Base-by-base conservation (phyloP, 2,888 invertebrate genomes). In the Ceraclea dissimilis region DNA sequence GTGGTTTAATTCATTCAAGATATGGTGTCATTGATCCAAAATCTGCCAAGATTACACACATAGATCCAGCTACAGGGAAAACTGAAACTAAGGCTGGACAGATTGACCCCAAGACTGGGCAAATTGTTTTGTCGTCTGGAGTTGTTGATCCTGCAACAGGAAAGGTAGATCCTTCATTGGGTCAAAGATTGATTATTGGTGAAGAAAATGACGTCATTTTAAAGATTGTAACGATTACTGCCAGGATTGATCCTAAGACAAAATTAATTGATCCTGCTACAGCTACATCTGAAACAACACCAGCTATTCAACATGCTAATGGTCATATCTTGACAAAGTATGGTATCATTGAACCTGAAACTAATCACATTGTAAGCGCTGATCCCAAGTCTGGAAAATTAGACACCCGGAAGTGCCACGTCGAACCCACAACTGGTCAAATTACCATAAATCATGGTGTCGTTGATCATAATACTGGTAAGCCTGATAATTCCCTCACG, bases 11-110 rank as follows among this genome's bases (percentile, higher is more conserved):
- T 53, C 72, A 72, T 64, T 71, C 73, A 2, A 75, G 82, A 64
- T 82, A 82, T 59, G 83, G 83, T 22, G 67, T 81, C 16, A 81
- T 83, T 61, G 82, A 83, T 66, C 81, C 82, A 0, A 79, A 82
- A 66, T 81, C 76, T 47, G 81, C 81, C 17, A 75, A 76, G 49
- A 77, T 78, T 52, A 70, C 70, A 59, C 68, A 72, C 18, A 73
- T 76, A 5, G 70, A 75, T 63, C 64, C 75, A 16, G 73, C 73
- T 52, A 75, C 76, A 2, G 77, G 77, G 0, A 73, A 72, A 49
- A 72, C 74, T 54, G 75, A 75, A 63, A 64, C 69, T 8, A 75
- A 75, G 65, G 69, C 71, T 44, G 76, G 76, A 1, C 68, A 67
- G 52, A 73, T 76, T 11, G 79, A 78, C 64, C 69, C 75, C 21